Base-by-base conservation (phyloP, 2,888 invertebrate species). In the Cyclophora punctaria region DNA sequence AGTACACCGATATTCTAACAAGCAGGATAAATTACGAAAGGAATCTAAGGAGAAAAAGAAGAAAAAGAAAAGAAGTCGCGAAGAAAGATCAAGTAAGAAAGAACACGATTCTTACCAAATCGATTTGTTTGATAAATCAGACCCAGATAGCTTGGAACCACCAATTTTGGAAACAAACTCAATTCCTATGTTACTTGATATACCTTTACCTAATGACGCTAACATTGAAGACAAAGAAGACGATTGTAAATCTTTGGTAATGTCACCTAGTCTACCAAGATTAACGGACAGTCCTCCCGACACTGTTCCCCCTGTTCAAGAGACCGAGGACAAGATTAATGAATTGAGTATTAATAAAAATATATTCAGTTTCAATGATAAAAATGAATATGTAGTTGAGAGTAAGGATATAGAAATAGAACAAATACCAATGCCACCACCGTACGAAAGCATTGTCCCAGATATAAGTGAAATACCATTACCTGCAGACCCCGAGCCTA, bases 21-120 rank as follows among this genome's bases (percentile, higher is more conserved):
- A 66, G 49, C 69, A 75, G 51, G 79, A 81, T 46, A 89, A 66
- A 90, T 84, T 62, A 71, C 89, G 64, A 87, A 90, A 78, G 59
- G 91, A 94, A 59, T 86, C 87, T 48, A 94, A 93, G 70, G 95
- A 95, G 63, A 95, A 93, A 79, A 95, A 94, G 78, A 96, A 96
- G 81, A 96, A 95, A 75, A 92, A 95, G 64, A 96, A 95, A 75
- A 94, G 93, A 70, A 94, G 92, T 49, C 94, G 93, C 73, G 95
- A 95, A 65, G 95, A 95, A 55, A 91, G 92, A 58, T 91, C 92
- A 59, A 91, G 90, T 66, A 91, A 93, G 41, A 91, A 91, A 69
- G 91, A 92, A 56, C 91, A 92, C 64, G 92, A 93, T 69, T 92
- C 92, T 69, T 91, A 91, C 57, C 91, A 90, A 58, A 91, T 90